Evolutionary conservation across 2,888 invertebrate genomes (phyloP).

Genomic region (Sussaba pulchella): DNA sequence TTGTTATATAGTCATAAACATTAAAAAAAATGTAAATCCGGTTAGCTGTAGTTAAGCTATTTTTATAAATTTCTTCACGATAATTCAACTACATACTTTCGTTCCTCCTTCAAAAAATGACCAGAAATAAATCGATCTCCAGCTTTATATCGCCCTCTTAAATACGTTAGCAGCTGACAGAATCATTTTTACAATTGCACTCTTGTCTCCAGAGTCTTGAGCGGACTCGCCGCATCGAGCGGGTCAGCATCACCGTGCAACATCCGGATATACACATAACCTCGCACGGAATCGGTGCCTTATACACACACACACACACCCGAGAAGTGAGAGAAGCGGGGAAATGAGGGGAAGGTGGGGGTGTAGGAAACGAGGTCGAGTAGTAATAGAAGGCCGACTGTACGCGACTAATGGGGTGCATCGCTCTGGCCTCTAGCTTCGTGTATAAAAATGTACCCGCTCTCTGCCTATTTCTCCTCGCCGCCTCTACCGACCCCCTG

Average conservation of each 20-base stretch:
- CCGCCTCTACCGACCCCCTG: constrained; percentile 13
- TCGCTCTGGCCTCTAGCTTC: constrained; percentile 61
- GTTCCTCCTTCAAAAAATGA: too few relatives aligned
- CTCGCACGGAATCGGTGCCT: constrained; percentile 11
- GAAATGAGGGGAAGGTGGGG: too few relatives aligned
- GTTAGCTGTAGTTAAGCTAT: too few relatives aligned
- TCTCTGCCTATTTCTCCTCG: constrained; percentile 33
- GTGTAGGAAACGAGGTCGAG: constrained; percentile 62
- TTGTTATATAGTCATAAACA: too few relatives aligned
- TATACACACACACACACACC: background rate
- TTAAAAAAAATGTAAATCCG: too few relatives aligned
- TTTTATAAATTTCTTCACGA: too few relatives aligned
- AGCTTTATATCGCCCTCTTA: too few relatives aligned
- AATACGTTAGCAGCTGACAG: too few relatives aligned
- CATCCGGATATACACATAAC: background rate
- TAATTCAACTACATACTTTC: too few relatives aligned
- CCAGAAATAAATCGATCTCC: too few relatives aligned
- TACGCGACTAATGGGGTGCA: constrained; percentile 66
- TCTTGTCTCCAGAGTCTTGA: background rate
- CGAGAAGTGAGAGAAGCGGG: constrained; percentile 50
- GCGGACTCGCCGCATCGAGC: background rate
- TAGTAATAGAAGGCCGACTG: constrained; percentile 61
- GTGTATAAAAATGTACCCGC: constrained; percentile 63
- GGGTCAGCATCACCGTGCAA: constrained; percentile 2
- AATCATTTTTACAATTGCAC: too few relatives aligned